Base-by-base conservation (phyloP, 2,888 invertebrate species). In the Drepana falcataria region DNA sequence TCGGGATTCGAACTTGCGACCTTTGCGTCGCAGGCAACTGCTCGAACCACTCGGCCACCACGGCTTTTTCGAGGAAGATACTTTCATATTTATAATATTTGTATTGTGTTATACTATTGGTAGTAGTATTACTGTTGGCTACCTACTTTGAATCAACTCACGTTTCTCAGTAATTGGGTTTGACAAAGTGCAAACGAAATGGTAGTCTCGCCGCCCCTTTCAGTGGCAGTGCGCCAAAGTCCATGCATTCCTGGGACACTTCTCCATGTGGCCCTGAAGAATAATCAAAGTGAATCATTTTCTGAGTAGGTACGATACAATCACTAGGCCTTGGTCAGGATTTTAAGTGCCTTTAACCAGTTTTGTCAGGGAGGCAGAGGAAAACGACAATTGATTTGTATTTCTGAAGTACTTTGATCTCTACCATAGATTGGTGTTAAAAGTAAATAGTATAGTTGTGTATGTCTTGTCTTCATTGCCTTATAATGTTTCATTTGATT, bases 171-270 rank as follows among this genome's bases (percentile, higher is more conserved):
- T 59, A 62, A 64, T 77, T 73, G 72, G 74, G 68, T 71, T 67
- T 76, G 79, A 81, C 78, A 77, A 77, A 76, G 72, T 79, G 74
- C 65, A 73, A 75, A 74, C 65, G 70, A 74, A 78, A 76, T 75
- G 71, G 68, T 75, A 75, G 76, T 79, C 71, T 73, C 71, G 66
- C 70, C 62, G 53, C 65, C 61, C 61, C 61, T 63, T 60, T 55
- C 64, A 54, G 61, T 87, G 87, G 87, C 81, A 53, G 55, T 53
- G 52, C 65, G 87, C 87, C 88, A 87, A 78, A 69, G 64, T 66
- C 61, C 63, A 64, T 65, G 70, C 77, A 83, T 83, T 81, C 77
- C 73, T 73, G 68, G 61, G 66, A 70, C 68, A 71, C 61, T 75
- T 75, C 73, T 75, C 65, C 63, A 72, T 78, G 76, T 74, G 73